phyloP scores from a whole-genome alignment of 2,113 vertebrate species.

The Entelurus aequoreus region DNA sequence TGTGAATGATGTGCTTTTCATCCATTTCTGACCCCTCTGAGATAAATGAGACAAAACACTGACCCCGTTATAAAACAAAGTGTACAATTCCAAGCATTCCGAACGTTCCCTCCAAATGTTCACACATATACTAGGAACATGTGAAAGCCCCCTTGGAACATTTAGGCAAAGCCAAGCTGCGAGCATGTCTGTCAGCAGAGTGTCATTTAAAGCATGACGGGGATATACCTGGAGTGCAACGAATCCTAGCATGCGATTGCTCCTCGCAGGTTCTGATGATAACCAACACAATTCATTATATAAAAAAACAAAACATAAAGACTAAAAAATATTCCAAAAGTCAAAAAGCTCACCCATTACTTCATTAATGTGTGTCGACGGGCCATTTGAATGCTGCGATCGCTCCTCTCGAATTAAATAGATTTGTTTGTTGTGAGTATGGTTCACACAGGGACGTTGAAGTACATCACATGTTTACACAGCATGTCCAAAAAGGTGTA shows the following conservation, averaged over 20 bases:
- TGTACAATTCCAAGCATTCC: conserved; percentile 42
- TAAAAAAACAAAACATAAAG: too few relatives aligned
- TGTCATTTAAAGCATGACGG: conserved; percentile 31
- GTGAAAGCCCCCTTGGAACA: neutral
- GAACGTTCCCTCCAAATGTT: conserved; percentile 37
- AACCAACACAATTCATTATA: too few relatives aligned
- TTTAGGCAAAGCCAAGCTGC: conserved; percentile 7
- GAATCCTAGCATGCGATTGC: neutral
- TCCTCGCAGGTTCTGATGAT: conserved; percentile 1
- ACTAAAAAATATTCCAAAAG: too few relatives aligned
- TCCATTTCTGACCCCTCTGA: conserved; percentile 1
- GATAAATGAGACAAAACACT: conserved; percentile 5
- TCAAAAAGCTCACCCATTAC: too few relatives aligned
- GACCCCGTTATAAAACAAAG: neutral
- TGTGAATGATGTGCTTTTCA: neutral
- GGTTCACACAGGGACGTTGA: too few relatives aligned
- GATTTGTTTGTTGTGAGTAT: too few relatives aligned
- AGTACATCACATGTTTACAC: too few relatives aligned
- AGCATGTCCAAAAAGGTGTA: too few relatives aligned
- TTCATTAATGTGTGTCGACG: too few relatives aligned
- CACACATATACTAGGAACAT: neutral
- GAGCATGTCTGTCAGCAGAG: conserved; percentile 34
- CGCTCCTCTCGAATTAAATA: too few relatives aligned
- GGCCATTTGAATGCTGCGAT: too few relatives aligned
- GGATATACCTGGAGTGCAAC: conserved; percentile 37